These are phyloP conservation scores for Turritopsis dohrnii DNA, from an alignment of 30 jellyfish, hydroid and myxozoan genomes.

Conservation along the genomic window DNA sequence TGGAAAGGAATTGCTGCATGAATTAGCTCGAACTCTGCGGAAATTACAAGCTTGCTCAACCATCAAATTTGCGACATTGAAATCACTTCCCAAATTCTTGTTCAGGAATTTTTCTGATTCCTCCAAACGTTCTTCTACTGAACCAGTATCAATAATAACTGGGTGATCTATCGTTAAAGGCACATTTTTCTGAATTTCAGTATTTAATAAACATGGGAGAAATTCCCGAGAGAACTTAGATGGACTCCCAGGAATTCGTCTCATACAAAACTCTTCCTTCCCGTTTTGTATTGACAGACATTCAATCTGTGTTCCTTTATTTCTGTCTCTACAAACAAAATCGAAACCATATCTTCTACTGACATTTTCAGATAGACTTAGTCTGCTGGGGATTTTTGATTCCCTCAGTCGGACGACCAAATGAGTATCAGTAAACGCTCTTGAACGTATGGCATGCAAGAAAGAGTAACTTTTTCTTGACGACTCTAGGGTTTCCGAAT, in stretches of 20 bases:
- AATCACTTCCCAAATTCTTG: not conserved
- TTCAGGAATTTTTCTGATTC: no score
- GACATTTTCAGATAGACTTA: not conserved
- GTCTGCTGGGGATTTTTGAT: no score
- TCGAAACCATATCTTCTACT: not conserved
- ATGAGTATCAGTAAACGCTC: not conserved
- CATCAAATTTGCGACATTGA: not conserved
- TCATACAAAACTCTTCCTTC: not conserved
- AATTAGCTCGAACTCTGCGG: no score
- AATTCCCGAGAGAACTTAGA: not conserved
- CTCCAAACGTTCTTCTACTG: no score
- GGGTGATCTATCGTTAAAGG: not conserved
- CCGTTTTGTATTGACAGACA: not conserved
- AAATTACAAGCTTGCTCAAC: not conserved
- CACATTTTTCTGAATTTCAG: not conserved
- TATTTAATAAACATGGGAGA: not conserved
- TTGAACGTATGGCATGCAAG: no score
- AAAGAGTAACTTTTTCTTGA: no score
- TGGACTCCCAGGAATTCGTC: not conserved
- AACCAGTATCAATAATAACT: no score
- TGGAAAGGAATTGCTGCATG: no score
- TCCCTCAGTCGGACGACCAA: no score
- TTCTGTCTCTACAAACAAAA: not conserved
- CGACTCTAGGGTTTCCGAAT: no score
- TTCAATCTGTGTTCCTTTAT: not conserved